phyloP scores from a whole-genome alignment of 1,140 invertebrate species.

The Drosophila cardini region DNA sequence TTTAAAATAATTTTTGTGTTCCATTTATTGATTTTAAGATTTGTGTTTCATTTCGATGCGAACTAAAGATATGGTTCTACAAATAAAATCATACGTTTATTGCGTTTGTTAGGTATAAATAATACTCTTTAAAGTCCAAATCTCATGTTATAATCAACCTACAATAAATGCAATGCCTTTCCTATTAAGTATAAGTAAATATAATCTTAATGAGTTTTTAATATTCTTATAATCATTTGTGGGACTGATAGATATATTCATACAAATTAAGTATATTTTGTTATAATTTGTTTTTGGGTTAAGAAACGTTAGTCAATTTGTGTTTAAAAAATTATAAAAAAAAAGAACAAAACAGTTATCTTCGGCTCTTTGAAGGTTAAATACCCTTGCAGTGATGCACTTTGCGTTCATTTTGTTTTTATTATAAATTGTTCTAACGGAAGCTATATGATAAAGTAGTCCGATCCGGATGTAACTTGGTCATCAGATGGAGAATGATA shows the following conservation, averaged over 20 bases:
- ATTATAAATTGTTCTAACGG: no score
- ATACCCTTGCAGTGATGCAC: no score
- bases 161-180: slow-evolving; percentile 42
- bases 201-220: slow-evolving; percentile 14
- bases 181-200: slow-evolving; percentile 30
- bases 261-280: slow-evolving; percentile 19
- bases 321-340: slow-evolving; percentile 17
- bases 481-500: no score
- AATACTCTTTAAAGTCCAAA: slow-evolving; percentile 42
- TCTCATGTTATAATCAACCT: slow-evolving; percentile 38
- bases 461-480: no score
- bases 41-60: neutral
- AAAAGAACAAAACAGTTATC: no score
- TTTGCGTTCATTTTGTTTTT: no score
- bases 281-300: slow-evolving; percentile 2
- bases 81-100: slow-evolving; percentile 47
- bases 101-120: slow-evolving; percentile 44
- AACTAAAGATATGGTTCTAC: slow-evolving; percentile 43
- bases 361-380: no score
- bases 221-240: slow-evolving; percentile 18
- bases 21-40: slow-evolving; percentile 25
- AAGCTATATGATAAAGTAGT: no score
- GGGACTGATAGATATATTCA: slow-evolving; percentile 10
- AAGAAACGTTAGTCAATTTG: slow-evolving; percentile 12
- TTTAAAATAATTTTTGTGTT: slow-evolving; percentile 7